Conservation (phyloP, 2,888 invertebrate species). For the Athalia circularis region DNA sequence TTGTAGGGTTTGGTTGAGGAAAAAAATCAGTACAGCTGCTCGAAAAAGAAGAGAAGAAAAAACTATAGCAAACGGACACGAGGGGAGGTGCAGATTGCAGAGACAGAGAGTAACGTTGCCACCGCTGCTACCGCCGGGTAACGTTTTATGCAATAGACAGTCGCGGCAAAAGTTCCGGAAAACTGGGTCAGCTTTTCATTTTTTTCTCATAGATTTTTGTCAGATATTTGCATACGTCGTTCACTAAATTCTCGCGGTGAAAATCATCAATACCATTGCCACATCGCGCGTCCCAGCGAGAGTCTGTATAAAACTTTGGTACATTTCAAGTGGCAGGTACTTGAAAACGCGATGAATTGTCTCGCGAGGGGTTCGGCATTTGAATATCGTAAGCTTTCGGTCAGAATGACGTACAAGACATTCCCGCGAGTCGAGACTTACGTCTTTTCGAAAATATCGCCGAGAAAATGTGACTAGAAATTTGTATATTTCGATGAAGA, state of each 20-base stretch:
- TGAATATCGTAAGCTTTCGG: conserved; percentile 25
- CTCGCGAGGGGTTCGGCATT: background rate
- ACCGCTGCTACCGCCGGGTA: background rate
- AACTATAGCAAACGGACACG: too few species aligned
- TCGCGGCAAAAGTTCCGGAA: conserved; percentile 43
- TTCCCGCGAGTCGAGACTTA: background rate
- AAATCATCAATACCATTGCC: too few species aligned
- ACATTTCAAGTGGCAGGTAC: background rate
- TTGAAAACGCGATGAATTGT: background rate
- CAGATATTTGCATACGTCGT: conserved; percentile 32
- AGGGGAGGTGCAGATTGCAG: background rate
- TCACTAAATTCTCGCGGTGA: background rate
- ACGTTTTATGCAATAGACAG: conserved; percentile 23
- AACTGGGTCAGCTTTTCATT: conserved; percentile 43
- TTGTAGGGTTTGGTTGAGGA: too few species aligned
- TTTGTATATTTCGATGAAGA: too few species aligned
- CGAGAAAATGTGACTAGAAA: too few species aligned
- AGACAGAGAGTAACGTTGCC: background rate
- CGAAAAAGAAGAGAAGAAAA: too few species aligned
- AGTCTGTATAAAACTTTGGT: background rate
- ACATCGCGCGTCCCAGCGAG: too few species aligned
- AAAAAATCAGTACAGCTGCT: too few species aligned
- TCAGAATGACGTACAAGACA: background rate
- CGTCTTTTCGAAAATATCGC: background rate
- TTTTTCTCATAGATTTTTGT: conserved; percentile 45